Conservation (phyloP, 2,888 invertebrate species). For the Cantharis flavilabris region DNA sequence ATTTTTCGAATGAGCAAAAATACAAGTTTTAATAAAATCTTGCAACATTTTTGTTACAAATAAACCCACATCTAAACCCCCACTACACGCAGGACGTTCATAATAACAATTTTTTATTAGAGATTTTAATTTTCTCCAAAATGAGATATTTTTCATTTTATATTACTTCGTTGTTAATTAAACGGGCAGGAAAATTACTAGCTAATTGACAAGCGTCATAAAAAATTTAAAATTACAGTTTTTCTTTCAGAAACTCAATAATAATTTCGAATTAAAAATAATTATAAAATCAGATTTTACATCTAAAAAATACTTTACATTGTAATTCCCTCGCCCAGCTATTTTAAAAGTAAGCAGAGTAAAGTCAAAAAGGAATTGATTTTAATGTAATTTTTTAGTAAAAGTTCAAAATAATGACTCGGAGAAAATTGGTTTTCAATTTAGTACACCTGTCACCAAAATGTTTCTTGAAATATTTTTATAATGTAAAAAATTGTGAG, state of each 20-base stretch:
- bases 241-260: neutral
- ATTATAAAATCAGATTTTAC: neutral
- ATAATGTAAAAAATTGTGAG: neutral
- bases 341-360: neutral
- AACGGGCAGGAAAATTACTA: neutral
- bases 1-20: neutral
- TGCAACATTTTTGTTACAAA: neutral
- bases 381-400: neutral
- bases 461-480: neutral
- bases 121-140: neutral
- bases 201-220: neutral
- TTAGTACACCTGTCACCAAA: neutral
- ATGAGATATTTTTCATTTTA: neutral
- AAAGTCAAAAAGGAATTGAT: neutral
- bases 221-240: neutral
- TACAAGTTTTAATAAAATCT: neutral
- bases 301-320: neutral
- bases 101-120: neutral
- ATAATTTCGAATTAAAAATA: neutral
- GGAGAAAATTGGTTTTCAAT: neutral
- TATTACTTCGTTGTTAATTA: neutral
- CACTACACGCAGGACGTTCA: neutral
- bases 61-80: neutral
- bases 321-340: neutral
- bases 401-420: neutral